Evolutionary conservation across 2,113 vertebrate genomes (phyloP).

Genomic region (Sprattus sprattus): DNA sequence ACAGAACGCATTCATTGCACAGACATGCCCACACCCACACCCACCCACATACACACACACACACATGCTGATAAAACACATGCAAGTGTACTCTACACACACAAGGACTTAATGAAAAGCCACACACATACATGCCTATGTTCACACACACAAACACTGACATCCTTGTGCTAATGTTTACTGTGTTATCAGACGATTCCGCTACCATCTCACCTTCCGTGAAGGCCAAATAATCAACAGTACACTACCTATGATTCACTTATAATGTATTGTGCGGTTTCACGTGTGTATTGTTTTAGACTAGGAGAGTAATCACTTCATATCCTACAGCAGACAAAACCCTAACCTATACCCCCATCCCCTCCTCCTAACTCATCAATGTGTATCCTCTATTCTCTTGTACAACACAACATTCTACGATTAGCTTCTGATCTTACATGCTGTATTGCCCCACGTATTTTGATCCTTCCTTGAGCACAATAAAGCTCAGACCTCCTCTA

Average conservation of each 20-base stretch:
- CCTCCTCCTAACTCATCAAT: background rate
- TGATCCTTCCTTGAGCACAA: no score
- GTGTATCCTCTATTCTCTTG: background rate
- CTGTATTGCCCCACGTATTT: no score
- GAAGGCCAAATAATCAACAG: constrained; percentile 67
- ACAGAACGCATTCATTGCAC: constrained; percentile 15
- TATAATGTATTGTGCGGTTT: constrained; percentile 53
- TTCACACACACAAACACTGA: background rate
- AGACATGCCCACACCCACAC: background rate
- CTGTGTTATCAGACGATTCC: background rate
- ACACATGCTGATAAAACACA: background rate
- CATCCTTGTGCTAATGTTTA: constrained; percentile 7
- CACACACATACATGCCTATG: background rate
- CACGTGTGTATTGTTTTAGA: constrained; percentile 50
- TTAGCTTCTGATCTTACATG: no score
- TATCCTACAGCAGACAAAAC: background rate
- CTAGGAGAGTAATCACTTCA: background rate
- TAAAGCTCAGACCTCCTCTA: no score
- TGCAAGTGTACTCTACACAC: background rate
- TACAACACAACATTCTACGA: background rate
- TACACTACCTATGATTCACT: constrained; percentile 64
- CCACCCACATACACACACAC: background rate
- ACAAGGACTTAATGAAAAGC: background rate
- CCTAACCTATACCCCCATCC: background rate
- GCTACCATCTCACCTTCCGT: constrained; percentile 69